Evolutionary conservation across 2,797 vertebrate species (phyloP), one percentile per base, ranked within the genome.

Genomic region (Chaetodon trifasciatus): DNA sequence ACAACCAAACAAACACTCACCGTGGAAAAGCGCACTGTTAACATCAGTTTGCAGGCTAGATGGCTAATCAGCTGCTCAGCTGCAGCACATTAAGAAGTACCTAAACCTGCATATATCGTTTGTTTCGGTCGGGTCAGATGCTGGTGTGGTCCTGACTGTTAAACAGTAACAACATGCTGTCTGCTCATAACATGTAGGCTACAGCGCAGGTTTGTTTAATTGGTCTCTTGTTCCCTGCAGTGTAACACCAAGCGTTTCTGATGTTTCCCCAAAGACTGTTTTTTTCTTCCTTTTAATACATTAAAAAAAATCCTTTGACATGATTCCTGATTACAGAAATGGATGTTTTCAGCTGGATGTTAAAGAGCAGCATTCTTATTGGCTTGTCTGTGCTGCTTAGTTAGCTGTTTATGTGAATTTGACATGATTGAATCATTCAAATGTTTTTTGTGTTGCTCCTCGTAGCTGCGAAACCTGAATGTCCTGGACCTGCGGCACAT

Each of bases 401-500:
- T 17, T 35, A 28, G 16, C 23, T 11, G 5, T 64, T 42, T 57
- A n/a, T 62, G 21, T 72, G 56, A 81, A 50, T 63, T 53, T 70
- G 32, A 74, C 35, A 8, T 44, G 1, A 70, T 28, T 42, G 23
- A 72, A 40, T 52, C 19, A 37, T 63, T 8, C 2, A 42, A 17
- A 15, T 6, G 44, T 7, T 58, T 55, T 58, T 82, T 71, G 66
- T 70, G 5, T 80, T 46, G 11, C 39, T 56, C 78, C 70, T 57
- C 80, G 79, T 82, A 99, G 98, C 96, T 99, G 53, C 96, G 95
- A 85, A 96, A 97, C 88, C 96, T 99, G 93, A 97, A 94, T 42
- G 97, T 96, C 88, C 94, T 99, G 94, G 98, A 99, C 85, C 93
- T 99, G 75, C 96, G 98, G 88, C 97, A 99, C 93, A 99, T 99